Conservation (phyloP, 2,113 vertebrate genomes). For the Stigmatopora argus region DNA sequence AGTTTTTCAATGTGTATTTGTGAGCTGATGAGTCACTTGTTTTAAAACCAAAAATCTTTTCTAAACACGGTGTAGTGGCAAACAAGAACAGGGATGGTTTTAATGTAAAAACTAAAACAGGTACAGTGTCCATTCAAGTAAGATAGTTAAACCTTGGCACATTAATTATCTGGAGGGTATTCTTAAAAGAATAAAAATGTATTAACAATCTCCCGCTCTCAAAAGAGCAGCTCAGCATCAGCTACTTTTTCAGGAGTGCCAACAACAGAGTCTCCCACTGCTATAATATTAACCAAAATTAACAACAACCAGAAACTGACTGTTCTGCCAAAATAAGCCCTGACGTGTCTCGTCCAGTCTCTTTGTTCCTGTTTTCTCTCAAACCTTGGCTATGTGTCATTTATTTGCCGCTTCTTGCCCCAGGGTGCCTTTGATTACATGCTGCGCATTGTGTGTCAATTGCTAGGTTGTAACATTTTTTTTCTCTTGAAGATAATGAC, state of each 20-base stretch:
- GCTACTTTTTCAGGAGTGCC: not conserved
- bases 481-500: not conserved
- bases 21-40: constrained; percentile 23
- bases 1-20: constrained; percentile 2
- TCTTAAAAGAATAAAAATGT: too few relatives aligned
- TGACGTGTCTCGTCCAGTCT: not conserved
- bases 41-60: not conserved
- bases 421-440: not conserved
- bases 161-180: too few relatives aligned
- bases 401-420: not conserved
- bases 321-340: not conserved
- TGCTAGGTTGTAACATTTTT: constrained; percentile 1
- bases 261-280: not conserved
- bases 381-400: not conserved
- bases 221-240: not conserved
- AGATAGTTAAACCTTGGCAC: too few relatives aligned
- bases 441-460: not conserved
- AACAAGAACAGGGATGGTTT: not conserved
- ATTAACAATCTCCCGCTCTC: too few relatives aligned
- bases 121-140: too few relatives aligned
- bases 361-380: not conserved
- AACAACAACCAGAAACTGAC: not conserved
- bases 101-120: not conserved
- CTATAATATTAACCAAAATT: not conserved
- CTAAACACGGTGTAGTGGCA: not conserved